Evolutionary conservation across 2,113 vertebrate species (phyloP).

Genomic region (Sylvia atricapilla): DNA sequence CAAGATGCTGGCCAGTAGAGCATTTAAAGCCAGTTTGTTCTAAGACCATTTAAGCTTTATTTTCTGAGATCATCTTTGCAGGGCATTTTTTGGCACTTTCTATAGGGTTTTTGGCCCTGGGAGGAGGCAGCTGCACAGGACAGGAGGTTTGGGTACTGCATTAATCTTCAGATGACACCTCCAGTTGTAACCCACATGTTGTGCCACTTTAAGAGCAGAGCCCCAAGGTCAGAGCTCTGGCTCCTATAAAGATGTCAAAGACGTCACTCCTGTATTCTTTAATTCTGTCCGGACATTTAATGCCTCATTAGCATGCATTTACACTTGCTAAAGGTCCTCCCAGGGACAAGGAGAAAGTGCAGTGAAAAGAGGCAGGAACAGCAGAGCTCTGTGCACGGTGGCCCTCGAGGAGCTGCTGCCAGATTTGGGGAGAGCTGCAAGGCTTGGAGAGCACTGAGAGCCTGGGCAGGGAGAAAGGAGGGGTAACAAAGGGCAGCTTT

Average conservation of each 20-base stretch:
- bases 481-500: background rate
- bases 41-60: background rate
- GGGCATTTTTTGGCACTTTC: background rate
- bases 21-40: background rate
- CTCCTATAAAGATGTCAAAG: background rate
- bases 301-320: slow-evolving; percentile 62
- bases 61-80: background rate
- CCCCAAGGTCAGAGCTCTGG: background rate
- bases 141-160: fast-evolving
- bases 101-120: fast-evolving
- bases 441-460: background rate
- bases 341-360: background rate
- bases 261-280: slow-evolving; percentile 12
- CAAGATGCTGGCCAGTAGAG: fast-evolving
- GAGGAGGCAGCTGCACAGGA: background rate
- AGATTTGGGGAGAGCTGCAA: slow-evolving; percentile 14
- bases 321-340: background rate
- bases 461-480: background rate
- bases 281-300: slow-evolving; percentile 25
- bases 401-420: slow-evolving; percentile 9
- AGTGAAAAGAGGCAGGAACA: slow-evolving; percentile 43
- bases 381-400: background rate
- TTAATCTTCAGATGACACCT: background rate
- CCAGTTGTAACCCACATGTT: fast-evolving
- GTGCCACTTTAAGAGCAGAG: background rate